Conservation (phyloP, 2,797 vertebrate genomes). For the Microcaecilia unicolor region DNA sequence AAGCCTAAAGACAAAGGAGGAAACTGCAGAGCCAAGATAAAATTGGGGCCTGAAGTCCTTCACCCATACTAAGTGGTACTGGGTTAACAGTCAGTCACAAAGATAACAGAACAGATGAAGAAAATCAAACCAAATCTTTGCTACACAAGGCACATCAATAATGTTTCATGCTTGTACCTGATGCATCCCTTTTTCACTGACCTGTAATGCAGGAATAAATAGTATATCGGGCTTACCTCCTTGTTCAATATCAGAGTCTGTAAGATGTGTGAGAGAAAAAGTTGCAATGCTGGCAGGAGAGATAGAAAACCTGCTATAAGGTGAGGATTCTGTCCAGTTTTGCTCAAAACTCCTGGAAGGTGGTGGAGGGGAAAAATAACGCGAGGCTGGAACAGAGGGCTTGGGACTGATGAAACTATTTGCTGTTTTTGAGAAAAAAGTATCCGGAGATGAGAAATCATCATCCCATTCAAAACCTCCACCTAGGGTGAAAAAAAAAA, state of each 20-base stretch:
- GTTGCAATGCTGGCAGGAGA: conserved; percentile 90
- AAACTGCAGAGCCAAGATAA: too few relatives aligned
- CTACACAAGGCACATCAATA: too few relatives aligned
- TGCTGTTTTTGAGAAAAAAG: conserved; percentile 68
- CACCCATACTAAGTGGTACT: too few relatives aligned
- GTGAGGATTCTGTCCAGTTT: conserved; percentile 67
- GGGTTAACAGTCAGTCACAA: too few relatives aligned
- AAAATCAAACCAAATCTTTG: too few relatives aligned
- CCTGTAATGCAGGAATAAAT: background rate
- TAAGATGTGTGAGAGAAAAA: conserved; percentile 86
- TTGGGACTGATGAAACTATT: conserved; percentile 54
- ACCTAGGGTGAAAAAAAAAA: conserved; percentile 48
- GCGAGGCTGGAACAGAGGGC: conserved; percentile 48
- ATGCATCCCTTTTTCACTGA: background rate
- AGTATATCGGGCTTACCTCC: conserved; percentile 64
- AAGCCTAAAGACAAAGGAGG: too few relatives aligned
- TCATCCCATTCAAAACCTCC: conserved; percentile 97
- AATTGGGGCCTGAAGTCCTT: too few relatives aligned
- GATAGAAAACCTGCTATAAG: conserved; percentile 89
- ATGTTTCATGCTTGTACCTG: too few relatives aligned
- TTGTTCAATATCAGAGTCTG: conserved; percentile 87
- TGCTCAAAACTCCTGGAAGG: conserved; percentile 51
- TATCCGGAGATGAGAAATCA: conserved; percentile 79
- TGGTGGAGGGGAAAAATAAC: conserved; percentile 74
- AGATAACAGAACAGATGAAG: too few relatives aligned